A percentile compares a stretch with the other conserved stretches of the same genome.
Conservation (phyloP, 2,113 vertebrate species). For the Ardeotis arabs region DNA sequence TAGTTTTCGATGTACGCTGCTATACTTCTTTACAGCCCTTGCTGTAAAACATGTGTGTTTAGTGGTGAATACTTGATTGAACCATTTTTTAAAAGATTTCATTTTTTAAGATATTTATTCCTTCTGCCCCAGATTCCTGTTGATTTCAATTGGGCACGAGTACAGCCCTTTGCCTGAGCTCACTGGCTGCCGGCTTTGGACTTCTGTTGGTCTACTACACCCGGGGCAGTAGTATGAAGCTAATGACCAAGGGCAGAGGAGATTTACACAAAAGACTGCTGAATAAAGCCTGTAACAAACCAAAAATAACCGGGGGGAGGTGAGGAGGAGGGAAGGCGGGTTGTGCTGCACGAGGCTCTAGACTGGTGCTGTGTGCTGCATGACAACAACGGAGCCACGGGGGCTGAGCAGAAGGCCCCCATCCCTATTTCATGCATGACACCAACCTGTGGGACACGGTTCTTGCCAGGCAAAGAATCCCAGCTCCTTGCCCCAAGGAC, state of each 20-base stretch:
- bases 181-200: neutral
- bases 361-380: neutral
- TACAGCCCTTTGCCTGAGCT: neutral
- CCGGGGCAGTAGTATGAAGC: neutral
- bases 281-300: constrained; percentile 39
- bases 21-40: neutral
- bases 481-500: neutral
- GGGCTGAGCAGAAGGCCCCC: rapidly evolving
- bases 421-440: rapidly evolving
- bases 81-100: neutral
- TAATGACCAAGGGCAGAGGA: constrained; percentile 35
- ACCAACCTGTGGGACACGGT: neutral
- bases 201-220: constrained; percentile 11
- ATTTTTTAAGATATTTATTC: neutral
- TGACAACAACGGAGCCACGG: rapidly evolving
- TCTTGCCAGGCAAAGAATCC: neutral
- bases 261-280: constrained; percentile 33
- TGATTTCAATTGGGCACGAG: neutral
- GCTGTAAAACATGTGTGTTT: neutral
- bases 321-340: neutral
- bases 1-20: neutral
- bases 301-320: neutral
- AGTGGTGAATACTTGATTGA: neutral
- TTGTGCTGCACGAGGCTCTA: neutral
- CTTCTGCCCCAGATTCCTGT: neutral